phyloP scores from a whole-genome alignment of 2,113 vertebrate species.

The Clarias macrocephalus region DNA sequence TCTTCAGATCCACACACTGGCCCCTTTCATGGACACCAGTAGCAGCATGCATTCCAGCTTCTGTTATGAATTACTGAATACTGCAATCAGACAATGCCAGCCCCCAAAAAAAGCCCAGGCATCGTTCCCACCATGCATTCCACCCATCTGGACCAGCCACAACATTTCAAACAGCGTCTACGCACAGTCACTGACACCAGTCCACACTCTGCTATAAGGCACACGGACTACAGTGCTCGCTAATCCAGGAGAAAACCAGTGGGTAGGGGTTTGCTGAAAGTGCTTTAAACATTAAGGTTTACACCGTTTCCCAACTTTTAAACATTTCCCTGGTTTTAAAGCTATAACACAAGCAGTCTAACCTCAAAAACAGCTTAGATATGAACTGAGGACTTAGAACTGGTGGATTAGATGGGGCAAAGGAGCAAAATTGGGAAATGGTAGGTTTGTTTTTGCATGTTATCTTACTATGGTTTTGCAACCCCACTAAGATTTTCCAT shows the following conservation, averaged over 20 bases:
- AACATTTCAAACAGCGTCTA: conserved; percentile 21
- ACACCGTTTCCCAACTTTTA: neutral
- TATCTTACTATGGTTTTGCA: neutral
- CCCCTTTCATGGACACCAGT: conserved; percentile 51
- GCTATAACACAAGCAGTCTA: neutral
- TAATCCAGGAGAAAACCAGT: neutral
- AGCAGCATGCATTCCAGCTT: conserved; percentile 43
- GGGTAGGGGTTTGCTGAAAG: neutral
- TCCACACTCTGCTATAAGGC: neutral
- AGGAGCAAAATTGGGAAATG: neutral
- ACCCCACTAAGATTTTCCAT: neutral
- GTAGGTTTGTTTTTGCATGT: neutral
- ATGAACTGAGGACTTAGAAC: neutral
- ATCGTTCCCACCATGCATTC: conserved; percentile 46
- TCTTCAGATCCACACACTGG: conserved; percentile 32
- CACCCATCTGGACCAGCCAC: conserved; percentile 43
- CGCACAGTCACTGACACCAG: neutral
- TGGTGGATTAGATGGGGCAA: neutral
- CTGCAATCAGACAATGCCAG: conserved; percentile 41
- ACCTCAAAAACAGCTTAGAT: neutral
- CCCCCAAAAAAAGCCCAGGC: conserved; percentile 14
- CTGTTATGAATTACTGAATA: conserved; percentile 51
- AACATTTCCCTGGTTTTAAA: neutral
- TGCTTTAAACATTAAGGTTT: neutral
- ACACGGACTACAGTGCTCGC: neutral